Conservation (phyloP, 2,888 invertebrate genomes). For the Aphrophora alni region DNA sequence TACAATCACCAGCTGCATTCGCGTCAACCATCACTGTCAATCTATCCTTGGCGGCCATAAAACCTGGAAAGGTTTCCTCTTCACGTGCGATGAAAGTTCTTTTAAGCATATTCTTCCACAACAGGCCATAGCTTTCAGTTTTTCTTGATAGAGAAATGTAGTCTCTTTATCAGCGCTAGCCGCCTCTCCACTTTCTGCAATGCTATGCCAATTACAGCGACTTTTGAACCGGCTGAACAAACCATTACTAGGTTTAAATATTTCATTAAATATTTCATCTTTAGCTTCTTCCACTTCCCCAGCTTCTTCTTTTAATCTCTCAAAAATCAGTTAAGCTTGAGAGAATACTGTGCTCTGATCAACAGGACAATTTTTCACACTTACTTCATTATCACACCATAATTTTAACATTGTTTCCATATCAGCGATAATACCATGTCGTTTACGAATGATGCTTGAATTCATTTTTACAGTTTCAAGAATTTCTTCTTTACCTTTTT, state of each 20-base stretch:
- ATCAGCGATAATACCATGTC: background rate
- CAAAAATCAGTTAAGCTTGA: background rate
- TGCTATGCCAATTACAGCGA: background rate
- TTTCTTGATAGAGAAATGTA: background rate
- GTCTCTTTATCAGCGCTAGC: background rate
- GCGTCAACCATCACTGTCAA: background rate
- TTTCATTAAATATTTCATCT: background rate
- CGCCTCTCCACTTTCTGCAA: background rate
- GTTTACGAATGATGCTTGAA: background rate
- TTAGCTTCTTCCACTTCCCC: background rate
- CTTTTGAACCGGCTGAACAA: background rate
- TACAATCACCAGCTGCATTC: background rate
- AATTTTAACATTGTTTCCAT: background rate
- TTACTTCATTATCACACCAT: background rate
- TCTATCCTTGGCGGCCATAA: background rate
- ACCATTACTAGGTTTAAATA: background rate
- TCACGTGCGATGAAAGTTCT: background rate
- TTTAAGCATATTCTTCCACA: background rate
- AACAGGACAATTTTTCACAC: background rate
- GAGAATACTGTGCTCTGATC: background rate
- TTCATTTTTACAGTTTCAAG: no score
- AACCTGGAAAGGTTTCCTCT: background rate
- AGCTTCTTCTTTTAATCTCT: background rate
- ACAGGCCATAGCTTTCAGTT: no score
- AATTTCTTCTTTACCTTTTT: no score